Base-by-base conservation (phyloP, 2,113 vertebrate genomes). In the Thomomys bottae region DNA sequence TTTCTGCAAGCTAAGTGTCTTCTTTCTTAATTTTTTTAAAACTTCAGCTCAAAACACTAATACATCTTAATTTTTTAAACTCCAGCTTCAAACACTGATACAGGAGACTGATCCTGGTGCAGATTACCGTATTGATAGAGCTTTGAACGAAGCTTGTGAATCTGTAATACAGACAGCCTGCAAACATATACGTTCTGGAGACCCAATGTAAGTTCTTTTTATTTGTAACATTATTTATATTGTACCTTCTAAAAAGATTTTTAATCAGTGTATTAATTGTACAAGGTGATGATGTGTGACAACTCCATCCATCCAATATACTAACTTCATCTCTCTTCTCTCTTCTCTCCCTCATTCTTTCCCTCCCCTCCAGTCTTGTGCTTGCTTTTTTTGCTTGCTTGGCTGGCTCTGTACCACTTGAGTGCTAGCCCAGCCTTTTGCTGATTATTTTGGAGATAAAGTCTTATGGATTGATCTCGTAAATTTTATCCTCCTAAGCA, bases 161-260 rank as follows among this genome's bases (percentile, higher is more conserved):
- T 99, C 99, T 0, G 99, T 99, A 90, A 99, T 99, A 91, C 99
- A 99, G 97, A 99, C 99, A 0, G 99, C 99, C 96, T 99, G 99
- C 98, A 99, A 99, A 96, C 99, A 99, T 97, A 99, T 99, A 88
- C 98, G 99, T 12, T 99, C 97, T 0, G 99, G 99, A 96, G 99
- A 99, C 96, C 99, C 99, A 26, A 99, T 99, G 99, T 99, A 98
- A 97, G 99, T 98, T 90, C 78, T 42, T 68, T 79, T 17, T 17
- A 32, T 63, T 42, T 89, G 30, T 3, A 0, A 4, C 64, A 30
- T 90, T 91, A 42, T 84, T 67, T 23, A 8, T 42, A n/a, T 21
- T 85, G 15, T 92, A 17, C 26, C 28, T 28, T 64, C 26, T 64
- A 24, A 45, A 45, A 45, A 45, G 45, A 45, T 45, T 45, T 45